Conservation (phyloP, 2,888 invertebrate species). For the Aelia acuminata region DNA sequence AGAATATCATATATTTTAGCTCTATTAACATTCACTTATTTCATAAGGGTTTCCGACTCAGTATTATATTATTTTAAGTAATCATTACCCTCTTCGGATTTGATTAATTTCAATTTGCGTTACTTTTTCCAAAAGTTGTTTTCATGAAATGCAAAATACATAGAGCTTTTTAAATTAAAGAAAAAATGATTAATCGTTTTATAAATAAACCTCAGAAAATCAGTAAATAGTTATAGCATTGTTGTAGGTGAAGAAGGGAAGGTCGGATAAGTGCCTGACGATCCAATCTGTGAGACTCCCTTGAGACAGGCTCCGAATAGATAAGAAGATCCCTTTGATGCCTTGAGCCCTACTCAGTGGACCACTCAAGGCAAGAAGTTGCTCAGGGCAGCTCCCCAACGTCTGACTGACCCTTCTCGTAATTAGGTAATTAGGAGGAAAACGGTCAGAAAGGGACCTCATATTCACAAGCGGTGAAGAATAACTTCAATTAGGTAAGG, state of each 20-base stretch:
- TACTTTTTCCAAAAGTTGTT: too few species aligned
- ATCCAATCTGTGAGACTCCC: not conserved
- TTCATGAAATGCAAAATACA: too few species aligned
- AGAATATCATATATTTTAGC: not conserved
- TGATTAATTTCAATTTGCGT: too few species aligned
- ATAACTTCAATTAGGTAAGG: not conserved
- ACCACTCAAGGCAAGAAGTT: constrained; percentile 7
- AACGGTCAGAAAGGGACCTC: not conserved
- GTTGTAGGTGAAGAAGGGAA: not conserved
- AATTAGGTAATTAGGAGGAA: not conserved
- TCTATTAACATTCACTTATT: too few species aligned
- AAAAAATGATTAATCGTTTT: too few species aligned
- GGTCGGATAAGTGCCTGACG: not conserved
- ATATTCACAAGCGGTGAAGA: not conserved
- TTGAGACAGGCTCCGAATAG: not conserved
- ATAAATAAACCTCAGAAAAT: too few species aligned
- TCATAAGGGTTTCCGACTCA: too few species aligned
- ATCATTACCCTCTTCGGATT: too few species aligned
- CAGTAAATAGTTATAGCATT: not conserved
- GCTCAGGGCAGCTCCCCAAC: not conserved
- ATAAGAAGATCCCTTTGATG: not conserved
- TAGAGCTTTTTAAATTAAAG: too few species aligned
- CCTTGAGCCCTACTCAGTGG: not conserved
- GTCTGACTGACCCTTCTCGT: not conserved
- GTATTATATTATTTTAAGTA: too few species aligned